Base-by-base conservation (phyloP, 2,113 vertebrate species). In the Xenotilapia caudafasciata region DNA sequence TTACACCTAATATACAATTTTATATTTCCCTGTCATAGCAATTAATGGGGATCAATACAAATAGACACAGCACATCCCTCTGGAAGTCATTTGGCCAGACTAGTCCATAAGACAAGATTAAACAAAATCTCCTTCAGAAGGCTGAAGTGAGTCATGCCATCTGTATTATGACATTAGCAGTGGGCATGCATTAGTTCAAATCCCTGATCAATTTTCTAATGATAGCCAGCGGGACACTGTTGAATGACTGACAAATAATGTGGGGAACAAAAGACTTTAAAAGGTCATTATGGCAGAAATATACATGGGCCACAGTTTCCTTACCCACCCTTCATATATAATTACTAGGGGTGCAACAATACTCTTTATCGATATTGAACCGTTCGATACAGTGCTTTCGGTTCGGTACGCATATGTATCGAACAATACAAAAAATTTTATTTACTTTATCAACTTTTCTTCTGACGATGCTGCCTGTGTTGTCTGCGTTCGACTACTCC, bases 41-140 rank as follows among this genome's bases (percentile, higher is more conserved):
- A 92, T 95, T 92, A 91, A 93, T 68, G 89, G 42, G 88, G 85
- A 94, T 93, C 92, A 87, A 93, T 94, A 86, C 77, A 88, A 82
- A 87, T 21, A 75, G 90, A 88, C 2, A 11, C 62, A 2, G 19
- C 81, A 56, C 73, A 77, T 87, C 92, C 91, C 86, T 35, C 88
- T 75, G 82, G 86, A 90, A 86, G 79, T 84, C 58, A 91, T 90
- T 89, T 89, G 79, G 83, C 47, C 14, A 60, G 56, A 83, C 28
- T 47, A 70, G 83, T 91, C 90, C 38, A 86, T 75, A 86, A 82
- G 15, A 90, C 54, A 51, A 80, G 83, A 88, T 92, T 90, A 86
- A 47, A 94, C 38, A 21, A 88, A 91, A 88, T 86, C 58, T 89
- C 56, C 85, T 83, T 83, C 55, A 86, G 77, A 85, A 77, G 83